Evolutionary conservation across 2,113 vertebrate species (phyloP), one percentile per base, ranked within the genome.

Genomic region (Elephas maximus): DNA sequence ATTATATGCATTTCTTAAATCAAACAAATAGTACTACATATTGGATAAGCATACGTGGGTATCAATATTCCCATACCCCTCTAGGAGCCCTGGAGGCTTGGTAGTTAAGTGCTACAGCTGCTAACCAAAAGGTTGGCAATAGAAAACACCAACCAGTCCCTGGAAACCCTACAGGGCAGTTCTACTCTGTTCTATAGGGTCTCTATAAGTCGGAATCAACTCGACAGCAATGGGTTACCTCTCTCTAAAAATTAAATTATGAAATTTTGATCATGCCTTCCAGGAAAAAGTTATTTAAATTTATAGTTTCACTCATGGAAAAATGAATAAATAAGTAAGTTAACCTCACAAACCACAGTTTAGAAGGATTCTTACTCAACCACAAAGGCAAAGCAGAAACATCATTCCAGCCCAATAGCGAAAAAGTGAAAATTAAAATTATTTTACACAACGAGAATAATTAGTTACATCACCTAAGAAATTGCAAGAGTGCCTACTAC

Each of bases 1-100:
- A 5, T 53, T 85, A n/a, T 77, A 2, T 41, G 12, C 44, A 91
- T 18, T 90, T 90, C 28, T 79, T 92, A 94, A 88, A 90, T 80
- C 24, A 91, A 14, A 57, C 11, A 37, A 37, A 67, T 78, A 71
- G 6, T 88, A 37, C 79, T 28, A 92, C 2, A 83, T 69, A 84
- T 37, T 48, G 7, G 67, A 45, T 85, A 67, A 18, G 45, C 41
- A 74, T 8, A 88, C 48, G 37, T 73, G 37, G 17, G 57, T 87
- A 84, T 17, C 10, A 88, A 18, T 93, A 83, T 62, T 33, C 8
- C 80, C 76, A 65, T 7, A 53, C 69, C 80, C 20, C 69, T 53
- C 51, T 53, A 53, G 51, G 51, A 53, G 51, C 51, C 51, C 12
- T 53, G 51, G 12, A 53, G 12, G 51, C 51, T 53, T 12, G 12